phyloP scores from a whole-genome alignment of 2,113 vertebrate species.

The Macrotis lagotis region DNA sequence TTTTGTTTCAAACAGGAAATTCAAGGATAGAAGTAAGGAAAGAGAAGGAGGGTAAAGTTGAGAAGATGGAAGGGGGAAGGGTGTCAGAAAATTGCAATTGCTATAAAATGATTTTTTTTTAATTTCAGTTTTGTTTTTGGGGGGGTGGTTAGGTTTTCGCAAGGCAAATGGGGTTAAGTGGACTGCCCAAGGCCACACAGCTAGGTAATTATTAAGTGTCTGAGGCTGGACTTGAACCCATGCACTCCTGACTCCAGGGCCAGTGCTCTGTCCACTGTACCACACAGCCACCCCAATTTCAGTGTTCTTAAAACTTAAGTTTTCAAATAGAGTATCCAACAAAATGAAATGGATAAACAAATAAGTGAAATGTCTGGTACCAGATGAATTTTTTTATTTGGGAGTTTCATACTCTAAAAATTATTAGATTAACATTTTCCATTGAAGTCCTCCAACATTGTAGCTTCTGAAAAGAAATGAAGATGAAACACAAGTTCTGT shows the following conservation, averaged over 20 bases:
- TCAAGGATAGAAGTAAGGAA: neutral
- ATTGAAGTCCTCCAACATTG: neutral
- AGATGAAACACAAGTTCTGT: neutral
- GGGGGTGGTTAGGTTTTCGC: too few species aligned
- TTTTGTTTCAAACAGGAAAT: constrained; percentile 2
- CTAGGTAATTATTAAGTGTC: too few species aligned
- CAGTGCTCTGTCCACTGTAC: too few species aligned
- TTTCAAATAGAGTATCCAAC: constrained; percentile 20
- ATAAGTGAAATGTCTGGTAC: neutral
- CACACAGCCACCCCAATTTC: too few species aligned
- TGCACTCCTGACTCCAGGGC: too few species aligned
- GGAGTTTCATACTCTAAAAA: neutral
- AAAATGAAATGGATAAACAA: constrained; percentile 17
- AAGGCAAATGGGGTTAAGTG: too few species aligned
- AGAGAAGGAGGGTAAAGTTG: neutral
- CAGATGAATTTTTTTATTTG: neutral
- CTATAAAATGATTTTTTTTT: neutral
- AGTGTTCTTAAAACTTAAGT: neutral
- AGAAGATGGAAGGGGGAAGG: neutral
- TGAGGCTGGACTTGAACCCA: too few species aligned
- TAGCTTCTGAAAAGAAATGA: neutral
- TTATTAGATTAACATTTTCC: neutral
- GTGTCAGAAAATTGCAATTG: neutral
- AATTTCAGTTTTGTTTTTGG: too few species aligned
- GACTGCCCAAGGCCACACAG: too few species aligned